Evolutionary conservation across 2,888 invertebrate genomes (phyloP).

Genomic region (Nysson spinosus): DNA sequence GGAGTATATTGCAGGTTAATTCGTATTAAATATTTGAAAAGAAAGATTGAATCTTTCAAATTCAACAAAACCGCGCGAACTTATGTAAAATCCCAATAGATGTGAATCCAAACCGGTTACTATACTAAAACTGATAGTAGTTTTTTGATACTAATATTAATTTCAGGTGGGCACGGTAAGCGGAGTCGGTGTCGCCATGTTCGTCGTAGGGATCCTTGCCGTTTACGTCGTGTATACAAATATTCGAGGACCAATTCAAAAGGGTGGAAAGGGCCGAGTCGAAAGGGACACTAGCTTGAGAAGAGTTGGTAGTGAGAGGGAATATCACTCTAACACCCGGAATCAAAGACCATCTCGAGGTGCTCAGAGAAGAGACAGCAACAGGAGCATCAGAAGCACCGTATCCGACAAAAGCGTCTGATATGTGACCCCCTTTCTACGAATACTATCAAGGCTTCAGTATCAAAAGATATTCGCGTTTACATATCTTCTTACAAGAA

Average conservation of each 20-base stretch:
- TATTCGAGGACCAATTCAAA: conserved; percentile 65
- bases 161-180: conserved; percentile 69
- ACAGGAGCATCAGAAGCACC: conserved; percentile 68
- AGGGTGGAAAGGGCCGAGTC: conserved; percentile 57
- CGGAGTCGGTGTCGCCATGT: conserved; percentile 73
- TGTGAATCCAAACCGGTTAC: no score
- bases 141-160: background rate
- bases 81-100: no score
- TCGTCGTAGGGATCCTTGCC: conserved; percentile 70
- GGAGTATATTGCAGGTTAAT: no score
- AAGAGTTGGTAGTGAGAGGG: conserved; percentile 68
- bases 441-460: background rate
- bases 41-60: no score
- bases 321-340: conserved; percentile 53
- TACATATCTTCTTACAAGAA: no score
- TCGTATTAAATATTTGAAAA: no score
- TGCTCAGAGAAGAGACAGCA: conserved; percentile 67
- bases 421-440: background rate
- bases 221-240: conserved; percentile 72
- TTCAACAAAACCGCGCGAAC: no score
- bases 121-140: background rate
- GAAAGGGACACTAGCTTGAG: conserved; percentile 67
- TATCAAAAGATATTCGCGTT: no score
- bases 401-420: conserved; percentile 73
- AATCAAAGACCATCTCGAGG: conserved; percentile 31